Conservation (phyloP, 2,797 vertebrate species). For the Aplochiton taeniatus region DNA sequence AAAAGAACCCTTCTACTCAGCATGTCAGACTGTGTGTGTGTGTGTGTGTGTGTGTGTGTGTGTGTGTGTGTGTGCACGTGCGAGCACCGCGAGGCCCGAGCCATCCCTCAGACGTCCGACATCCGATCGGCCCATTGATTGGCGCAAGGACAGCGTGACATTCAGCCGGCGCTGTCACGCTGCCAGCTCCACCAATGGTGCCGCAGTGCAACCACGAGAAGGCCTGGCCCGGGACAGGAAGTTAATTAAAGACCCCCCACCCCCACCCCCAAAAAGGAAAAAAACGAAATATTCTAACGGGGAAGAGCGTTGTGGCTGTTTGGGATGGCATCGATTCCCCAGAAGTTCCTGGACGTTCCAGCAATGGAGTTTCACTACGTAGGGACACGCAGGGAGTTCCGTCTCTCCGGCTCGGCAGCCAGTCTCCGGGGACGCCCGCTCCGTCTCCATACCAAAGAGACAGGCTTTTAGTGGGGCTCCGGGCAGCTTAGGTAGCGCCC, state of each 20-base stretch:
- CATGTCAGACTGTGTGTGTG: not conserved
- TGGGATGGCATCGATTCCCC: conserved; percentile 45
- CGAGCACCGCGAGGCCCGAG: conserved; percentile 50
- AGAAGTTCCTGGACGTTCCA: conserved; percentile 19
- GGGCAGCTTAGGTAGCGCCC: conserved; percentile 54
- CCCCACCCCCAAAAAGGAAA: conserved; percentile 21
- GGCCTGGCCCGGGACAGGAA: conserved; percentile 40
- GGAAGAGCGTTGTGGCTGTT: conserved; percentile 8
- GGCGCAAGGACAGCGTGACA: conserved; percentile 76
- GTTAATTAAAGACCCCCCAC: conserved; percentile 57
- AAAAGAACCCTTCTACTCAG: not conserved
- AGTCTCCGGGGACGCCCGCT: conserved; percentile 47
- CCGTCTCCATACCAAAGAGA: conserved; percentile 44
- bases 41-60: conserved; percentile 24
- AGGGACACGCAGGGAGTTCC: conserved; percentile 29
- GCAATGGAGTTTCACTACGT: conserved; percentile 23
- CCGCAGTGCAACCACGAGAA: conserved; percentile 15
- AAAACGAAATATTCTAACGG: not conserved
- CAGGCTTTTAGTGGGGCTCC: conserved; percentile 63
- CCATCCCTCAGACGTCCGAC: conserved; percentile 72
- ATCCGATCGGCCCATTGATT: conserved; percentile 78
- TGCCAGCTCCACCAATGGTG: conserved; percentile 43
- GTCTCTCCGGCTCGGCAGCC: conserved; percentile 30
- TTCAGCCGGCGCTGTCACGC: conserved; percentile 61
- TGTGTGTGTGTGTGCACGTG: conserved; percentile 15